phyloP scores from a whole-genome alignment of 2,113 vertebrate species.

The Spizaetus ornatus region DNA sequence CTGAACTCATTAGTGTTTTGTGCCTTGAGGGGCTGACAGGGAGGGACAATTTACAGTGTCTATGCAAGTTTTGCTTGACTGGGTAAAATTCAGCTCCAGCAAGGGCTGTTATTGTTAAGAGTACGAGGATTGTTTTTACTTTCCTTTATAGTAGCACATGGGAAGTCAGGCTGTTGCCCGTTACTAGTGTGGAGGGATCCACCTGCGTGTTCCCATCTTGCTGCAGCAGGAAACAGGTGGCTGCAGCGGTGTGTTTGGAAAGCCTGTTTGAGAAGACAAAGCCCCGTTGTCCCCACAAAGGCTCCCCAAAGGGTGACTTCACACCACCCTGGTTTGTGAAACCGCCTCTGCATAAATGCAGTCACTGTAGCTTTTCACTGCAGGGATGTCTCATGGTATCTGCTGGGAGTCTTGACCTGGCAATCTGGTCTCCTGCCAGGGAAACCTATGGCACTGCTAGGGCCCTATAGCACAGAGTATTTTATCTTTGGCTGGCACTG shows the following conservation, averaged over 20 bases:
- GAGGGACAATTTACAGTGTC: constrained; percentile 41
- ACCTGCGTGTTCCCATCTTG: neutral
- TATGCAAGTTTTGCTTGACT: constrained; percentile 3
- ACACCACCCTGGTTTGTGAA: neutral
- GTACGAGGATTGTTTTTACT: neutral
- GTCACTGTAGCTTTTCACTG: neutral
- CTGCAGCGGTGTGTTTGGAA: neutral
- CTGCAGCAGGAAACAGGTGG: neutral
- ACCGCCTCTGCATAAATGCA: neutral
- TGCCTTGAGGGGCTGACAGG: constrained; percentile 9
- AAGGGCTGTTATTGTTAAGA: neutral
- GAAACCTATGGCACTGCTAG: neutral
- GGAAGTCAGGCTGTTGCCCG: neutral
- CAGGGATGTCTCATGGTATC: neutral
- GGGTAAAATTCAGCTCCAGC: neutral
- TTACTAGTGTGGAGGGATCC: neutral
- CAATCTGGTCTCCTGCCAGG: neutral
- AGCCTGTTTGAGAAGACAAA: neutral
- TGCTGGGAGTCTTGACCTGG: neutral
- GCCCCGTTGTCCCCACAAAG: neutral
- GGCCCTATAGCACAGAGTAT: too few species aligned
- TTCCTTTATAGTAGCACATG: neutral
- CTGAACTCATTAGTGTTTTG: constrained; percentile 12
- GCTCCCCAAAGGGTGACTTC: neutral
- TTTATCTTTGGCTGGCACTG: neutral